Conservation (phyloP, 1,140 invertebrate species). For the Diorhabda carinulata region DNA sequence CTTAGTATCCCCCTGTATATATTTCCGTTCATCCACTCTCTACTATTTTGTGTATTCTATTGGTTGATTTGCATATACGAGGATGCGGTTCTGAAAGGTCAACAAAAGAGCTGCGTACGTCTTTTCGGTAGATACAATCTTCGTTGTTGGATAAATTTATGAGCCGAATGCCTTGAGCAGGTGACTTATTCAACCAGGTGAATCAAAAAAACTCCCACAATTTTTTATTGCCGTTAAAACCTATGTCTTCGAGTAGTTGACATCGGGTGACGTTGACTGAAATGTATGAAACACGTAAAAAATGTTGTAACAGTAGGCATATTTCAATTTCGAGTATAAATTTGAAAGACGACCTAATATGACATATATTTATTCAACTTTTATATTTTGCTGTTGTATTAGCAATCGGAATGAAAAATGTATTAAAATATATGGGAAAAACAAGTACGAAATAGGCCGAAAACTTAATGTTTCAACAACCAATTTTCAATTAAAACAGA, state of each 20-base stretch:
- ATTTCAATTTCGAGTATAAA: not conserved
- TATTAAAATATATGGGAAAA: no score
- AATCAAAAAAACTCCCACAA: constrained; percentile 1
- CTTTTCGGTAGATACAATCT: constrained; percentile 2
- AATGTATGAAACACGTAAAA: not conserved
- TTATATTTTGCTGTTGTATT: no score
- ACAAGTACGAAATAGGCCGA: no score
- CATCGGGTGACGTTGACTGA: not conserved
- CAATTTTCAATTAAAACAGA: no score
- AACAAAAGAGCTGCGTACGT: not conserved
- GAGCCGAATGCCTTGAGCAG: not conserved
- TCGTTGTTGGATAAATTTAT: not conserved
- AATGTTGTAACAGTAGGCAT: not conserved
- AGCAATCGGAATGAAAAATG: no score
- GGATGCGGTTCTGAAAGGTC: not conserved
- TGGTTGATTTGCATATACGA: not conserved
- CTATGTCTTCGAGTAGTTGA: not conserved
- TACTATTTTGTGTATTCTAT: not conserved
- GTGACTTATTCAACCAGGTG: constrained; percentile 1
- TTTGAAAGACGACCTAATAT: not conserved
- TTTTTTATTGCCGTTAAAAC: constrained; percentile 2
- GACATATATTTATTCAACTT: no score
- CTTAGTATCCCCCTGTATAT: no score
- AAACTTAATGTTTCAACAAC: no score
- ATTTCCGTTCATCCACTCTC: no score